Percentiles rank a stretch among this genome's conserved stretches.
These are phyloP conservation scores for Polypedilum vanderplanki DNA, from an alignment of 1,140 invertebrate species.

Conservation along the genomic window DNA sequence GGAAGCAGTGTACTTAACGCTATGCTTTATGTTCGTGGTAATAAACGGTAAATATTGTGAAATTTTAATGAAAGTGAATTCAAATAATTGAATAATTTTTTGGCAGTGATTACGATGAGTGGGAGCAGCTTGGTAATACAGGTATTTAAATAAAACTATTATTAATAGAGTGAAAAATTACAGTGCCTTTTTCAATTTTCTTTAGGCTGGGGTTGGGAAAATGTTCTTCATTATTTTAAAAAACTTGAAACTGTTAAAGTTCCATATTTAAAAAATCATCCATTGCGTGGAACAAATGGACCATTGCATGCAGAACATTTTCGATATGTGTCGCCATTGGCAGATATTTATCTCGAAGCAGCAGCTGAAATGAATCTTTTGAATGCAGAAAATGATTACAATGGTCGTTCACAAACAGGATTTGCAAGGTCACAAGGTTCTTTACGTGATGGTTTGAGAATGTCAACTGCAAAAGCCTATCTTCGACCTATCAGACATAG, in stretches of 20 bases:
- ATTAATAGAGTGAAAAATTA: not conserved
- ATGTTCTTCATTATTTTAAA: slow-evolving; percentile 75
- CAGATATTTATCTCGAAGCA: slow-evolving; percentile 58
- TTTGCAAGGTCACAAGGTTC: slow-evolving; percentile 68
- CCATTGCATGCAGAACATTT: slow-evolving; percentile 60
- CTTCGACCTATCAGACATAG: slow-evolving; percentile 60
- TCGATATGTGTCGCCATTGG: slow-evolving; percentile 54
- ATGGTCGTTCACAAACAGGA: slow-evolving; percentile 65
- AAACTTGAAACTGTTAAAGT: slow-evolving; percentile 65
- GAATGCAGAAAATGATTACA: slow-evolving; percentile 63
- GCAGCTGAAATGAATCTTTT: slow-evolving; percentile 55
- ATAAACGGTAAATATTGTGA: slow-evolving; percentile 45
- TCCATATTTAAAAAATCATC: slow-evolving; percentile 48
- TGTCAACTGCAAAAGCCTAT: slow-evolving; percentile 76
- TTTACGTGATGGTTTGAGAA: slow-evolving; percentile 69
- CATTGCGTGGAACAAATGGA: slow-evolving; percentile 63
- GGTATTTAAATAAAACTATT: slow-evolving; percentile 35
- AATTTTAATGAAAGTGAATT: too few species aligned
- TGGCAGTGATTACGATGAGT: slow-evolving; percentile 68
- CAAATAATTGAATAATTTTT: too few species aligned
- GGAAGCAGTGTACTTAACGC: slow-evolving; percentile 79
- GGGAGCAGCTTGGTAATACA: slow-evolving; percentile 61
- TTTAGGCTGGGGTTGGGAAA: slow-evolving; percentile 62
- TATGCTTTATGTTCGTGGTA: slow-evolving; percentile 83
- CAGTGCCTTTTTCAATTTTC: not conserved